These are phyloP conservation scores for Musca domestica DNA, from an alignment of 1,140 invertebrate species.

Conservation along the genomic window DNA sequence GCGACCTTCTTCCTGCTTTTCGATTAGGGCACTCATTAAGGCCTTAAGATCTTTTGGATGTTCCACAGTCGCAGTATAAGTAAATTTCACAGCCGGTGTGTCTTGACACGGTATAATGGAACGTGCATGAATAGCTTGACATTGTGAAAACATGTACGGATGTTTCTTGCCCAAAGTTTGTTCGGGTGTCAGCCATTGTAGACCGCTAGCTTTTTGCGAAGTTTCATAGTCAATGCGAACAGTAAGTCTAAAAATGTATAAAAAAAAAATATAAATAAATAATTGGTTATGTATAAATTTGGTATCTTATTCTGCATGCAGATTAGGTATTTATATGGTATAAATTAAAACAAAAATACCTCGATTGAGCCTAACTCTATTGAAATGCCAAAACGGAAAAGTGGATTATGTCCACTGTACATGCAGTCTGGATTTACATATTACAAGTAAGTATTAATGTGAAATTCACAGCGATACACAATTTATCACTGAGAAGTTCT, in stretches of 20 bases:
- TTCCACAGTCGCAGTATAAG: constrained; percentile 78
- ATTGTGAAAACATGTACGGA: constrained; percentile 92
- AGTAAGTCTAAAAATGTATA: constrained; percentile 57
- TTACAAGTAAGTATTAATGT: too few relatives aligned
- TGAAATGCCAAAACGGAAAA: too few relatives aligned
- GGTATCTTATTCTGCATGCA: too few relatives aligned
- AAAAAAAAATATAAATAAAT: neutral
- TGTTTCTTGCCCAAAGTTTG: constrained; percentile 85
- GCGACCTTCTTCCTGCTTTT: constrained; percentile 51
- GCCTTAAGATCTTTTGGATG: constrained; percentile 76
- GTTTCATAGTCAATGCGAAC: constrained; percentile 75
- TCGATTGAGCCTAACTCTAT: too few relatives aligned
- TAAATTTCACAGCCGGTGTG: constrained; percentile 85
- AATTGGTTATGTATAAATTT: too few relatives aligned
- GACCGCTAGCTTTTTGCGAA: constrained; percentile 69
- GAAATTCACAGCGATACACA: too few relatives aligned
- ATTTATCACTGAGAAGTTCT: too few relatives aligned
- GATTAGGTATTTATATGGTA: too few relatives aligned
- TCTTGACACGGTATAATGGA: constrained; percentile 92
- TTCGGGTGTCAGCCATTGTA: constrained; percentile 85
- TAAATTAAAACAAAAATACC: too few relatives aligned
- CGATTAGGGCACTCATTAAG: constrained; percentile 83
- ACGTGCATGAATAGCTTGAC: constrained; percentile 86
- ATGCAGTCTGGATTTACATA: too few relatives aligned
- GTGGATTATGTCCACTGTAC: too few relatives aligned